phyloP scores from a whole-genome alignment of 1,140 invertebrate species.

The Leptestheria dahalacensis region DNA sequence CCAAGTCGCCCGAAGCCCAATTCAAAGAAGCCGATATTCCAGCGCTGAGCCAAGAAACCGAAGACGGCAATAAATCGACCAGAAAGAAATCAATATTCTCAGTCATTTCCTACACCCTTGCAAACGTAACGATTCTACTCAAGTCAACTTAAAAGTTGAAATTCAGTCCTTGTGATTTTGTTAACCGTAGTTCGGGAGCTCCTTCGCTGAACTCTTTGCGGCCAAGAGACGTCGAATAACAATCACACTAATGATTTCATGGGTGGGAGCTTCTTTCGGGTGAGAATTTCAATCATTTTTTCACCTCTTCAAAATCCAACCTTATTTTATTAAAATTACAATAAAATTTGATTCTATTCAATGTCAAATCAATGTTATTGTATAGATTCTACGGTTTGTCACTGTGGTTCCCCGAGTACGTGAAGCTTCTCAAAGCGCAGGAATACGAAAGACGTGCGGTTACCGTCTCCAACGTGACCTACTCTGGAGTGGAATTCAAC shows the following conservation, averaged over 20 bases:
- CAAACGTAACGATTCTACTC: too few species aligned
- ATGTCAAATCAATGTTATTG: slow-evolving; percentile 2
- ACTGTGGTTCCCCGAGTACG: slow-evolving; percentile 39
- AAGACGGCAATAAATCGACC: slow-evolving; percentile 24
- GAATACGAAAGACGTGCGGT: slow-evolving; percentile 24
- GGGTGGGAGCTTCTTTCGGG: slow-evolving; percentile 28
- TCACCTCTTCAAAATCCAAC: background rate
- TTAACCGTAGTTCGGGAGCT: slow-evolving; percentile 37
- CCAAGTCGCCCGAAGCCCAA: slow-evolving; percentile 38
- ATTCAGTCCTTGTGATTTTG: too few species aligned
- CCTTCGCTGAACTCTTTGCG: slow-evolving; percentile 31
- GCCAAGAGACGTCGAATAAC: background rate
- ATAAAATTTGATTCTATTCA: background rate
- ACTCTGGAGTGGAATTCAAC: slow-evolving; percentile 16
- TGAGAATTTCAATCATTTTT: slow-evolving; percentile 22
- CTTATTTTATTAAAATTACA: too few species aligned
- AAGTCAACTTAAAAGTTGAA: slow-evolving; percentile 2
- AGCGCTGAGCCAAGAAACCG: slow-evolving; percentile 42
- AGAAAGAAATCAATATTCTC: slow-evolving; percentile 31
- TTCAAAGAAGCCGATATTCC: slow-evolving; percentile 42
- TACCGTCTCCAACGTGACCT: background rate
- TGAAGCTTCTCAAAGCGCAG: slow-evolving; percentile 29
- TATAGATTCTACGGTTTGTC: slow-evolving; percentile 37
- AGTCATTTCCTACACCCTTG: slow-evolving; percentile 31
- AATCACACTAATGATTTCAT: background rate